phyloP scores from a whole-genome alignment of 2,797 vertebrate species.

The Gallinago solitaria region DNA sequence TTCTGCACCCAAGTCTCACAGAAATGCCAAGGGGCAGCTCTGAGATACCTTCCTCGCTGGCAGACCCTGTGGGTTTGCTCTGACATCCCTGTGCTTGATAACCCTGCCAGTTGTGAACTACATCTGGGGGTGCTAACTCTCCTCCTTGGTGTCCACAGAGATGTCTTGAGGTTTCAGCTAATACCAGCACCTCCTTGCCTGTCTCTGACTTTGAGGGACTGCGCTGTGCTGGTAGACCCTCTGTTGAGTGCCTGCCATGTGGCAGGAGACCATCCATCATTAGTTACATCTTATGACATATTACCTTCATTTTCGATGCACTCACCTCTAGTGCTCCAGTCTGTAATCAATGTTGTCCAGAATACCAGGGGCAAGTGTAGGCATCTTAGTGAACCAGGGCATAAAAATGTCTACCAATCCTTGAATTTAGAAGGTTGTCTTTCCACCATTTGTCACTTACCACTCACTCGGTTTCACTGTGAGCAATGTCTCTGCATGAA shows the following conservation, averaged over 20 bases:
- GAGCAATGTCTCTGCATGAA: background rate
- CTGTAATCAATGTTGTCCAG: background rate
- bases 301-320: background rate
- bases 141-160: background rate
- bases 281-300: background rate
- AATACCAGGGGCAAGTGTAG: background rate
- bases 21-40: background rate
- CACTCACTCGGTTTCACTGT: background rate
- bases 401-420: background rate
- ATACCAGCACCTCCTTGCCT: background rate
- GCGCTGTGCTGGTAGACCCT: background rate
- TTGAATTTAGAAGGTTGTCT: background rate
- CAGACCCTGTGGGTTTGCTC: background rate
- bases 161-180: background rate
- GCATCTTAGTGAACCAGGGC: background rate
- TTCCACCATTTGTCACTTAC: conserved; percentile 7
- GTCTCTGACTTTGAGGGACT: background rate
- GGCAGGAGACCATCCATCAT: background rate
- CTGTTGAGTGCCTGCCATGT: background rate
- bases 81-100: background rate
- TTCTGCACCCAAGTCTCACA: background rate
- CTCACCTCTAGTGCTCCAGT: background rate
- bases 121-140: background rate
- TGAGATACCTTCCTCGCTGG: background rate
- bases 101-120: background rate